These are phyloP conservation scores for Daboia siamensis DNA, from an alignment of 2,113 vertebrate species.

Conservation along the genomic window DNA sequence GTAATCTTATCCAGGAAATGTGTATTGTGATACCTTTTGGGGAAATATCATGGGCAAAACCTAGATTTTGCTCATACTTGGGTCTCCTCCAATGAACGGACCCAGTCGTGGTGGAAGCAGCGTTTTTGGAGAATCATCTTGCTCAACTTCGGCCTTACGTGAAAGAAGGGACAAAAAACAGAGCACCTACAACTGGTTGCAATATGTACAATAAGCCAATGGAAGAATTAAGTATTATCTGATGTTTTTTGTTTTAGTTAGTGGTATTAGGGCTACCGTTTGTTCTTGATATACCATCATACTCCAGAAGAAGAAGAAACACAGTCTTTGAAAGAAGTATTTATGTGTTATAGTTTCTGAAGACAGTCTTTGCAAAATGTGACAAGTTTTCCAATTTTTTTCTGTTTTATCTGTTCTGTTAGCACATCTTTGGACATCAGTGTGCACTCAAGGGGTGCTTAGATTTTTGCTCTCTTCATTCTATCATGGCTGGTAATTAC, in stretches of 20 bases:
- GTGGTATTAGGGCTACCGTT: background rate
- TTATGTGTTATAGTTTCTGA: background rate
- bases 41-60: background rate
- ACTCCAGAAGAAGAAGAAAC: background rate
- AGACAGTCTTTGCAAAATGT: conserved; percentile 53
- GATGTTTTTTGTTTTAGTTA: background rate
- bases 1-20: background rate
- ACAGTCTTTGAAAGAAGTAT: background rate
- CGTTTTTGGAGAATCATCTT: background rate
- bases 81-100: background rate
- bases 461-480: background rate
- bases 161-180: background rate
- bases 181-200: background rate
- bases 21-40: background rate
- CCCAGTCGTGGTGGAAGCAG: background rate
- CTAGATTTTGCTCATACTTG: background rate
- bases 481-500: background rate
- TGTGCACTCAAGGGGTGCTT: background rate
- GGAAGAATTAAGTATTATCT: background rate
- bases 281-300: background rate
- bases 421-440: background rate
- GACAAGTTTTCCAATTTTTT: conserved; percentile 70
- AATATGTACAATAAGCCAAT: background rate
- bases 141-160: background rate
- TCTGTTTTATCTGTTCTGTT: conserved; percentile 21